Evolutionary conservation across 2,888 invertebrate species (phyloP).

Genomic region (Deroplatys truncata): DNA sequence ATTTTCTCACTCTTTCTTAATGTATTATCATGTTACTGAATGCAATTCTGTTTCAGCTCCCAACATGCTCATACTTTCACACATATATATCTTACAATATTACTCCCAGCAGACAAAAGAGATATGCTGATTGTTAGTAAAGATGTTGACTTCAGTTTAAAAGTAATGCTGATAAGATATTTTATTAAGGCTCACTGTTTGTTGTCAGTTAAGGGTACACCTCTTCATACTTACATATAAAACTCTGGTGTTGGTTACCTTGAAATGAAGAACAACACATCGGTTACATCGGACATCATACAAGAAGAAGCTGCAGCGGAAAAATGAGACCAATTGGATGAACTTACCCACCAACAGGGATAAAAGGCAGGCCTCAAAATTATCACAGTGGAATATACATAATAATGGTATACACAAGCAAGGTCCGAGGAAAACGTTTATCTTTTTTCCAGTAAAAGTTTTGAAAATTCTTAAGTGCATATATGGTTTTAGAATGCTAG

Average conservation of each 20-base stretch:
- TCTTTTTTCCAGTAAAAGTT: not conserved
- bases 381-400: slow-evolving; percentile 31
- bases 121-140: not conserved
- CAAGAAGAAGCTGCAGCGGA: not conserved
- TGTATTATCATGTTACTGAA: too few relatives aligned
- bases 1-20: too few relatives aligned
- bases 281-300: not conserved
- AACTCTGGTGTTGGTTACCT: not conserved
- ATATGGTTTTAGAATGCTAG: not conserved
- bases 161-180: not conserved
- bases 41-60: not conserved
- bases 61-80: not conserved
- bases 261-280: not conserved
- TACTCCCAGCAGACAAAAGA: not conserved
- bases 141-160: not conserved
- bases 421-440: not conserved
- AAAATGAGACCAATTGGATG: slow-evolving; percentile 9
- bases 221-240: not conserved
- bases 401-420: slow-evolving; percentile 11
- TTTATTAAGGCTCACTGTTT: not conserved
- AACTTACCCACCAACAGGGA: slow-evolving; percentile 5
- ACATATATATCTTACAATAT: not conserved
- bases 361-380: slow-evolving; percentile 28
- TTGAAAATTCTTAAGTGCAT: not conserved
- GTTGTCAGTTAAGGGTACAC: not conserved